Evolutionary conservation across 2,113 vertebrate species (phyloP).

Genomic region (Bos taurus): DNA sequence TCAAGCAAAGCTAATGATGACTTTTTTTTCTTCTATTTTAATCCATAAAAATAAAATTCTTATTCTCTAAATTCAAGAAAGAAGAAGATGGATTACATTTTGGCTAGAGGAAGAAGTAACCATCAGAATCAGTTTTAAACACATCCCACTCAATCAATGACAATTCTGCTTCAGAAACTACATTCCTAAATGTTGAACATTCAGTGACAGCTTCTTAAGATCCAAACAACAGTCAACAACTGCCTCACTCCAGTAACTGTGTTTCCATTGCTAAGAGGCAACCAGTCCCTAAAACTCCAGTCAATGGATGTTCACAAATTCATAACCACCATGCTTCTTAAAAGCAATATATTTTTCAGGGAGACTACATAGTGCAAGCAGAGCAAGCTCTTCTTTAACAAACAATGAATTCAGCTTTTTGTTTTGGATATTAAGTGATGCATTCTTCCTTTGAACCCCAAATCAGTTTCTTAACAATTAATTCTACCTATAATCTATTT

Average conservation of each 20-base stretch:
- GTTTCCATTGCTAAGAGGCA: background rate
- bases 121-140: background rate
- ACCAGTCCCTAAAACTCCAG: background rate
- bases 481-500: background rate
- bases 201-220: background rate
- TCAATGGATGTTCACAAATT: background rate
- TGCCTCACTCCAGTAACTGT: background rate
- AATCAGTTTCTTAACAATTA: background rate
- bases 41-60: background rate
- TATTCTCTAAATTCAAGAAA: background rate
- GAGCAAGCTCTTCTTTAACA: background rate
- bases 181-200: background rate
- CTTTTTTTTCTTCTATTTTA: background rate
- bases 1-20: background rate
- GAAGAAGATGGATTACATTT: background rate
- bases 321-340: background rate
- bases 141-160: background rate
- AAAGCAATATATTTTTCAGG: background rate
- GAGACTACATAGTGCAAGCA: background rate
- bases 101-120: background rate
- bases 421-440: background rate
- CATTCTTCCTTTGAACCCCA: background rate
- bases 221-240: background rate
- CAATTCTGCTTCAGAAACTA: background rate
- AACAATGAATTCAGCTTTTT: background rate